A percentile compares a stretch with the other conserved stretches of the same genome.
phyloP scores from a whole-genome alignment of 2,888 invertebrate genomes.

The Drosophila greeni region DNA sequence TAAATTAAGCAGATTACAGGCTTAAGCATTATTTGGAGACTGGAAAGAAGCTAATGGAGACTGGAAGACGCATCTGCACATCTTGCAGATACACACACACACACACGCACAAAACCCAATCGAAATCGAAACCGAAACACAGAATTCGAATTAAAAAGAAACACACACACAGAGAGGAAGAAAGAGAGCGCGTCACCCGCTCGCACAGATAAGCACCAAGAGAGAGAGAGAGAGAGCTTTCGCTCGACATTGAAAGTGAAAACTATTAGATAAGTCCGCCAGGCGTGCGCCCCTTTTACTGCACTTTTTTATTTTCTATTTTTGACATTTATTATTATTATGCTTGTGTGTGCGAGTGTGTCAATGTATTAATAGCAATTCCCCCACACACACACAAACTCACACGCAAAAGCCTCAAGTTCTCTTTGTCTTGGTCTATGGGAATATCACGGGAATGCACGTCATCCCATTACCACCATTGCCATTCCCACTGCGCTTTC shows the following conservation, averaged over 20 bases:
- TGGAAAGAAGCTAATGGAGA: neutral
- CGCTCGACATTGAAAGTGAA: conserved; percentile 67
- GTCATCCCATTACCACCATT: conserved; percentile 32
- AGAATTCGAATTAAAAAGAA: conserved; percentile 2
- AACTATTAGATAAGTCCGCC: conserved; percentile 67
- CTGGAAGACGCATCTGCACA: conserved; percentile 18
- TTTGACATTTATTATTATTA: conserved; percentile 3
- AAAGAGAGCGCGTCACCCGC: conserved; percentile 10
- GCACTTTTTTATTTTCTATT: conserved; percentile 54
- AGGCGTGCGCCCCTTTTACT: conserved; percentile 50
- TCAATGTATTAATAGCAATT: conserved; percentile 25
- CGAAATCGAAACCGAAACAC: neutral
- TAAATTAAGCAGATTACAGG: neutral
- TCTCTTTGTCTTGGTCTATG: conserved; percentile 18
- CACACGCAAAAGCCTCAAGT: neutral
- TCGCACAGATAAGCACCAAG: conserved; percentile 16
- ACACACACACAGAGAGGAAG: neutral
- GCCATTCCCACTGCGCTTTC: conserved; percentile 10
- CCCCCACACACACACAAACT: neutral
- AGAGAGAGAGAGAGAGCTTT: conserved; percentile 29
- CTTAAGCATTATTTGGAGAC: neutral
- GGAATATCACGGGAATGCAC: conserved; percentile 16
- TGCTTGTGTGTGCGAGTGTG: conserved; percentile 9
- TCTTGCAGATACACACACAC: no score
- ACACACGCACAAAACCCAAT: neutral